Base-by-base conservation (phyloP, 2,113 vertebrate species). In the Azemiops feae region DNA sequence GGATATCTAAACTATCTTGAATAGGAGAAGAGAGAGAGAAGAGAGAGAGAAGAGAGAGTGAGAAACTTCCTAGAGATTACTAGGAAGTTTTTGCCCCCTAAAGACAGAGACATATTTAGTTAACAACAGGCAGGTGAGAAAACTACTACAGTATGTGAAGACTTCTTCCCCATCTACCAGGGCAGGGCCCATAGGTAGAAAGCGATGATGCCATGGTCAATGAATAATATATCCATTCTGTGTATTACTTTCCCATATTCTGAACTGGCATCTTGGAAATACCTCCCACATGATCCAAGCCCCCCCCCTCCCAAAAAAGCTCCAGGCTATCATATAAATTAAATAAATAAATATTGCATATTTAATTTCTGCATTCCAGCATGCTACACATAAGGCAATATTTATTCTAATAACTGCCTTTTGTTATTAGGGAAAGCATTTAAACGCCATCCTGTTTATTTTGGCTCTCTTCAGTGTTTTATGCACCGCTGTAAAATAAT, bases 351-450 rank as follows among this genome's bases (percentile, higher is more conserved):
- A 69, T 0, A 27, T 27, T 12, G 4, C 55, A 25, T 8, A 57
- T 30, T 85, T 55, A 85, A 85, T 55, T 45, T 53, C 30, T 3
- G 5, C 34, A 45, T 86, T 93, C 85, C 93, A 93, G 92, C 69
- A 85, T 50, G 85, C 91, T 85, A 43, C 18, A 81, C 1, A 0
- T 81, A 81, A 52, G 20, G 94, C 85, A 92, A 74, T 91, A 87
- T 87, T 0, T 0, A 85, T 5, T 1, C 85, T 53, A 95, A 39
- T 87, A 60, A 69, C 3, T 45, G 23, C 88, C 7, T 20, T 7
- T 25, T 94, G 95, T 95, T 94, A 94, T 95, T 92, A 95, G 95
- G 93, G 94, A 91, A 85, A 93, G 47, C 69, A 88, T 91, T 50
- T 86, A 95, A 95, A 93, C 3, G 9, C 16, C 81, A 89, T 95